Conservation (phyloP, 1,140 invertebrate species). For the Olivierus martensii region DNA sequence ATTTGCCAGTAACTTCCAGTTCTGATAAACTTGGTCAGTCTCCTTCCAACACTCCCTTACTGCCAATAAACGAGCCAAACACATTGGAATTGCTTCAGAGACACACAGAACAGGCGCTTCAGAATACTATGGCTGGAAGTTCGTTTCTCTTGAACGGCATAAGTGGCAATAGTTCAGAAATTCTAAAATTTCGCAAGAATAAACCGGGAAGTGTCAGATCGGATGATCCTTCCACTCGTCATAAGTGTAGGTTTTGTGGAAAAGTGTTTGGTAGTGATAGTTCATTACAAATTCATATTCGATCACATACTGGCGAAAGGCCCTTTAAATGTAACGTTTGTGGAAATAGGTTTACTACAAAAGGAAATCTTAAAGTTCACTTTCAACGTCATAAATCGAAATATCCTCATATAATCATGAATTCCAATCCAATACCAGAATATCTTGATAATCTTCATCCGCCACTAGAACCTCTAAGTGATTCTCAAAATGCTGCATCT, state of each 20-base stretch:
- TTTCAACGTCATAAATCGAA: conserved; percentile 73
- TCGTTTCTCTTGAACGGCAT: conserved; percentile 23
- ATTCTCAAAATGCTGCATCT: too few species aligned
- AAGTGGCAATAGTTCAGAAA: background rate
- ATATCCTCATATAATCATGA: too few species aligned
- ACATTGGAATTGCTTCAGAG: conserved; percentile 81
- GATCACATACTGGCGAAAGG: conserved; percentile 90
- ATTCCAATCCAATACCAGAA: too few species aligned
- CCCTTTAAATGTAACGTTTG: conserved; percentile 98
- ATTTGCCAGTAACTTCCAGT: too few species aligned
- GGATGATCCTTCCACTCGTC: conserved; percentile 70
- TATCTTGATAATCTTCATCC: too few species aligned
- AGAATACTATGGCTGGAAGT: conserved; percentile 22
- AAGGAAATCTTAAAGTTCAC: conserved; percentile 92
- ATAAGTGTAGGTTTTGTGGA: conserved; percentile 92
- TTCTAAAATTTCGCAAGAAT: too few species aligned
- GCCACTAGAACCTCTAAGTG: too few species aligned
- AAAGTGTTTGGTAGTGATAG: conserved; percentile 97
- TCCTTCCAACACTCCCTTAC: too few species aligned
- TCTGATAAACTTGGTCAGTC: too few species aligned
- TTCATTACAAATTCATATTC: conserved; percentile 86
- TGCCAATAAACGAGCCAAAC: conserved; percentile 51
- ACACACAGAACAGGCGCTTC: conserved; percentile 23
- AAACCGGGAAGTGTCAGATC: too few species aligned
- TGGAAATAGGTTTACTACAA: conserved; percentile 92